A percentile compares a stretch with the other conserved stretches of the same genome.
These are phyloP conservation scores for Pyralis farinalis DNA, from an alignment of 2,888 invertebrate species.

Conservation along the genomic window DNA sequence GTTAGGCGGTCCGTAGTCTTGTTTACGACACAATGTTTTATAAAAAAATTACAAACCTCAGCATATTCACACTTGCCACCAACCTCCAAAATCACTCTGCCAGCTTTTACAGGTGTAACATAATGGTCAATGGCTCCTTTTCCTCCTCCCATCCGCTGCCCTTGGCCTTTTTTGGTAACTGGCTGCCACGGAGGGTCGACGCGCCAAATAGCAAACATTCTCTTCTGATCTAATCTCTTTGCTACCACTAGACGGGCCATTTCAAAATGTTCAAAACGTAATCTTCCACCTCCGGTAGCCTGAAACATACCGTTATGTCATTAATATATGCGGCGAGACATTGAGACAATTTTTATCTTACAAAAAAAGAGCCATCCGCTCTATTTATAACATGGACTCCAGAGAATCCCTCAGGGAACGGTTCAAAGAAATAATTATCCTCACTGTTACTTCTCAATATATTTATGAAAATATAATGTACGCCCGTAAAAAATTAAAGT, in stretches of 20 bases:
- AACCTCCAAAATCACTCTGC: conserved; percentile 95
- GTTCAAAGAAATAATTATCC: too few species aligned
- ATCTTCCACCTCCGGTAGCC: conserved; percentile 92
- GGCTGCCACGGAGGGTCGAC: conserved; percentile 98
- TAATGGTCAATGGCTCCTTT: conserved; percentile 98
- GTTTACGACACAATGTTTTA: too few species aligned
- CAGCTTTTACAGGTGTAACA: conserved; percentile 94
- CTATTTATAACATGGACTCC: too few species aligned
- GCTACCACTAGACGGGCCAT: conserved; percentile 91
- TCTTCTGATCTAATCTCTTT: conserved; percentile 87
- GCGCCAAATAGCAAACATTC: conserved; percentile 97
- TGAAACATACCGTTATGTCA: too few species aligned
- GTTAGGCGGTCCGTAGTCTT: too few species aligned
- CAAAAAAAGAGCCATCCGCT: too few species aligned
- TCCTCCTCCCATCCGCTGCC: conserved; percentile 97
- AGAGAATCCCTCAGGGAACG: too few species aligned
- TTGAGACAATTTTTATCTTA: too few species aligned
- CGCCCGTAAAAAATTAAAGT: too few species aligned
- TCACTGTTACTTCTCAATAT: too few species aligned
- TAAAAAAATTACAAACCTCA: conserved; percentile 80
- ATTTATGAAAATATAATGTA: too few species aligned
- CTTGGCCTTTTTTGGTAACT: conserved; percentile 93
- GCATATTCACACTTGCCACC: conserved; percentile 94
- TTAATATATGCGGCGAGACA: too few species aligned
- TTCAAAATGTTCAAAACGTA: conserved; percentile 92